phyloP scores from a whole-genome alignment of 64 coral and sea anemone species.

The Cladopsammia gracilis region DNA sequence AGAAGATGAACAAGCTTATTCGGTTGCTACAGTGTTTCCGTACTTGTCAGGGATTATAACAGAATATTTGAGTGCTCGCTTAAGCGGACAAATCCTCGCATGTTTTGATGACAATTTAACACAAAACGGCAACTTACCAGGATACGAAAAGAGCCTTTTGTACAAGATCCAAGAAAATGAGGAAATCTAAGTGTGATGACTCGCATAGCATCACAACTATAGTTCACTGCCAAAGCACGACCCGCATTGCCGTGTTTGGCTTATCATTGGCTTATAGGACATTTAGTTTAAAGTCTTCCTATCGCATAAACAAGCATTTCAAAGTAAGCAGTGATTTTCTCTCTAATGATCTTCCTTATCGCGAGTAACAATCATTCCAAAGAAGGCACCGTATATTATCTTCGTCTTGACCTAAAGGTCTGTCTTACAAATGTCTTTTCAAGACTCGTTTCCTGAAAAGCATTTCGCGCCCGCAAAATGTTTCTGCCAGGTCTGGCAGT shows the following conservation, averaged over 20 bases:
- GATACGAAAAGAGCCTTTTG: too few species aligned
- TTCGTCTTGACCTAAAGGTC: neutral
- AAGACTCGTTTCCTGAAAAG: neutral
- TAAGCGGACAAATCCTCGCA: too few species aligned
- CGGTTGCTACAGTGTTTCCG: too few species aligned
- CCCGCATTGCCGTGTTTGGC: neutral
- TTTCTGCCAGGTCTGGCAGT: neutral
- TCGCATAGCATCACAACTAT: neutral
- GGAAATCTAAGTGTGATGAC: neutral
- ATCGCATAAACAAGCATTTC: neutral
- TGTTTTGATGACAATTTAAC: too few species aligned
- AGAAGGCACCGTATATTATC: neutral
- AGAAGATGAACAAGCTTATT: too few species aligned
- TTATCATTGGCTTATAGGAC: neutral
- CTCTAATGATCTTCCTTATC: slow-evolving; percentile 11
- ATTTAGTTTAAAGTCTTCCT: neutral
- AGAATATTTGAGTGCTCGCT: too few species aligned
- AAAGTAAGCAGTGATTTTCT: neutral
- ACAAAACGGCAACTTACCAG: too few species aligned
- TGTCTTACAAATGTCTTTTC: neutral
- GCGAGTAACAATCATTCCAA: neutral
- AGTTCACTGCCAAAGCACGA: neutral
- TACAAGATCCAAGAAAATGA: too few species aligned
- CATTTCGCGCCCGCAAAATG: too few species aligned
- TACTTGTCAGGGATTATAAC: too few species aligned